Base-by-base conservation (phyloP, 2,797 vertebrate species). In the Cetoscarus ocellatus region DNA sequence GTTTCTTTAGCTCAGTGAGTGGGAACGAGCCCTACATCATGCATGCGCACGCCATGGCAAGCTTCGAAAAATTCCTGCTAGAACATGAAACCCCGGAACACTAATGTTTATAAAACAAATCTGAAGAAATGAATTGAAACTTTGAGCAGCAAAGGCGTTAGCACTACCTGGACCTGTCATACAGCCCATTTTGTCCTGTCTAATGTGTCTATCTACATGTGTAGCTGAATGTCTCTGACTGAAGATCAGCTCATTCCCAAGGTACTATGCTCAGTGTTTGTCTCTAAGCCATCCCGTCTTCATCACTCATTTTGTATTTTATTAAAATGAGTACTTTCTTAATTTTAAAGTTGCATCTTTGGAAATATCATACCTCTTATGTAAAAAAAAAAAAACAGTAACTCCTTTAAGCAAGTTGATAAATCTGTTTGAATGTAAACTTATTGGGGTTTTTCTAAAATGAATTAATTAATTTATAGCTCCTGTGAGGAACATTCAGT, bases 1-100 rank as follows among this genome's bases (percentile, higher is more conserved):
- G 53, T 61, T 40, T 38, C 59, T 15, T 70, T 73, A 67, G 89
- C 92, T 93, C 91, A 88, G 91, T 92, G 91, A 92, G 90, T 90
- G 87, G 84, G 86, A 88, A 91, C 13, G 48, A 86, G 81, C 84
- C 53, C 58, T 42, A 48, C 65, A 63, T 82, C 77, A 44, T 77
- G 93, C 93, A 93, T 93, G 91, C 70, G 70, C 81, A 77, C 78
- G 77, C 72, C 49, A 77, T 61, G 5, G 75, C 75, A 75, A 82
- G 64, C 69, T 70, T 69, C 44, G 38, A 6, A 73, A 53, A 15
- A 44, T 50, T 17, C 70, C 62, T 54, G 53, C 63, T 45, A n/a
- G 61, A 80, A 78, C 47, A 42, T n/a, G 13, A 64, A 73, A 73
- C 15, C 3, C 49, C 10, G 12, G 56, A 69, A 67, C 52, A 13